Evolutionary conservation across 1,140 invertebrate genomes (phyloP).

Genomic region (Bemisia tabaci): DNA sequence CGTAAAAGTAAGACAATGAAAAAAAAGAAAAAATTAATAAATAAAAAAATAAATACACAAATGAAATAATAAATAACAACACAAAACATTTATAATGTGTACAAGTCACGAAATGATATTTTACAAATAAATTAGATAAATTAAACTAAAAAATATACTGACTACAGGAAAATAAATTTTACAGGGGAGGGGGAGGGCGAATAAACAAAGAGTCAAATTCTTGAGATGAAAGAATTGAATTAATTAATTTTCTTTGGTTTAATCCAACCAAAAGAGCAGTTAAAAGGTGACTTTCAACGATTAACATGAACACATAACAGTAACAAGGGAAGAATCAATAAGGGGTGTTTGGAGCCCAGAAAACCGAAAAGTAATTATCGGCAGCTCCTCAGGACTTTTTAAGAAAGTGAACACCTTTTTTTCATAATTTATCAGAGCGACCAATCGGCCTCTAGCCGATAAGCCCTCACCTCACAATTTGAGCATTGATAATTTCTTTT

Average conservation of each 20-base stretch:
- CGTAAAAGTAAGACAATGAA: neutral
- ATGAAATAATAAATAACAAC: conserved; percentile 1
- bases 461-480: too few species aligned
- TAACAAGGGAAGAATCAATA: too few species aligned
- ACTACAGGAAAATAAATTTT: neutral
- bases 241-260: neutral
- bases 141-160: neutral
- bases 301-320: neutral
- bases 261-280: neutral
- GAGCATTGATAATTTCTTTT: too few species aligned
- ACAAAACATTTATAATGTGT: neutral
- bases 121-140: neutral
- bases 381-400: too few species aligned
- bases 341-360: too few species aligned
- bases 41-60: neutral
- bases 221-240: neutral
- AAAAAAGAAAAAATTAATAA: neutral
- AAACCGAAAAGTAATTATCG: too few species aligned
- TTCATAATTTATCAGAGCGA: too few species aligned
- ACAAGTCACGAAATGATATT: neutral
- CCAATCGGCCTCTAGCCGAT: too few species aligned
- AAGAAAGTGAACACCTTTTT: too few species aligned
- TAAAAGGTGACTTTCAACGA: neutral
- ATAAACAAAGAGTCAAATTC: neutral
- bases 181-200: neutral